phyloP scores from a whole-genome alignment of 2,888 invertebrate species.

The Mythimna impura region DNA sequence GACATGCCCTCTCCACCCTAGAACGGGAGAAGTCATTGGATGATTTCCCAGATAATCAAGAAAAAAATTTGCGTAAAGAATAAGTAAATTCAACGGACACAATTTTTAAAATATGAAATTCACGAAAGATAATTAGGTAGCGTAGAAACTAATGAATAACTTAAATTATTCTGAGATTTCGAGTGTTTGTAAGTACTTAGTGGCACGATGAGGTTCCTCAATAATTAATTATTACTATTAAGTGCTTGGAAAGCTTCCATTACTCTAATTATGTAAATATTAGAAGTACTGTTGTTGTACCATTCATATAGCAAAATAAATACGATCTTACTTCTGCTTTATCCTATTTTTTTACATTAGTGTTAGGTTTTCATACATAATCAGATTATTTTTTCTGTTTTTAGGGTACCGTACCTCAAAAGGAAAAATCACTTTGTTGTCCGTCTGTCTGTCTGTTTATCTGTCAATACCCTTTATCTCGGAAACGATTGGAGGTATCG shows the following conservation, averaged over 20 bases:
- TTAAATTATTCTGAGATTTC: neutral
- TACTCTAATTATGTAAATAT: conserved; percentile 13
- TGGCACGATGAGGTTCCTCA: neutral
- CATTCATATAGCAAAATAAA: neutral
- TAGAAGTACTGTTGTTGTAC: neutral
- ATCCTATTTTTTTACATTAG: no score
- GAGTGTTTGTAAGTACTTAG: conserved; percentile 24
- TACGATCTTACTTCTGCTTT: neutral
- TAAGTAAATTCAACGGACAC: neutral
- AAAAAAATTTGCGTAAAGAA: no score
- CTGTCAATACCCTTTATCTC: no score
- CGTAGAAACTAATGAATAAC: conserved; percentile 23
- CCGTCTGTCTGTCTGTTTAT: no score
- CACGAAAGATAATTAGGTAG: neutral
- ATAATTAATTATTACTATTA: conserved; percentile 33
- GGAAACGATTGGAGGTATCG: no score
- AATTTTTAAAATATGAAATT: neutral
- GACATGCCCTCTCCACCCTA: no score
- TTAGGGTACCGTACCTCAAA: no score
- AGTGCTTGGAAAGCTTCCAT: conserved; percentile 28
- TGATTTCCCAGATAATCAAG: no score
- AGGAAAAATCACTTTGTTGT: no score
- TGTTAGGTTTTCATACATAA: no score
- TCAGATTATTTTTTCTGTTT: no score
- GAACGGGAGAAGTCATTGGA: no score